Percentiles rank a stretch among this genome's conserved stretches.
Conservation (phyloP, 2,888 invertebrate genomes). For the Drosophila trichaetosa region DNA sequence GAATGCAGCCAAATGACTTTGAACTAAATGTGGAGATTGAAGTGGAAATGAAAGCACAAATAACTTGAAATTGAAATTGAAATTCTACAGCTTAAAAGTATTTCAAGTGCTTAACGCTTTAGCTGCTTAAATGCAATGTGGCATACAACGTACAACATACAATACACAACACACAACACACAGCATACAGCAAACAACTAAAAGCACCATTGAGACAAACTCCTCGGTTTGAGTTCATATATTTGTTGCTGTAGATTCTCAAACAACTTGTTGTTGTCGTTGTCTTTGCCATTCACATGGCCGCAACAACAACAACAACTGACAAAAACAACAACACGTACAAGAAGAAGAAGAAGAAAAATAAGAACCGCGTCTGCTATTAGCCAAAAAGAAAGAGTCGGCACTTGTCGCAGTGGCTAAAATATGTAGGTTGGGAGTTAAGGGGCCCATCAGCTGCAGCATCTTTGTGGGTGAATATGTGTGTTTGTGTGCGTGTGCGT, state of each 20-base stretch:
- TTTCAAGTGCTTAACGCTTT: constrained; percentile 5
- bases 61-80: neutral
- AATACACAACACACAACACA: neutral
- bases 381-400: constrained; percentile 46
- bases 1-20: constrained; percentile 15
- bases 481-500: neutral
- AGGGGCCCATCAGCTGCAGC: constrained; percentile 25
- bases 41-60: neutral
- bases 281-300: constrained; percentile 25
- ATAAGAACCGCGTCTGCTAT: constrained; percentile 29
- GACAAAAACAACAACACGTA: constrained; percentile 3
- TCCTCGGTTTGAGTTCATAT: constrained; percentile 26
- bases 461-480: neutral
- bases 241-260: constrained; percentile 23
- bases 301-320: constrained; percentile 10
- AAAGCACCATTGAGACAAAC: constrained; percentile 10
- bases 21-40: constrained; percentile 1
- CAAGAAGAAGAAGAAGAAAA: neutral
- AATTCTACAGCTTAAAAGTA: constrained; percentile 6
- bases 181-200: neutral
- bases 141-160: neutral
- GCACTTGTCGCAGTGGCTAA: constrained; percentile 52
- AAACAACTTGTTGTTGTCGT: constrained; percentile 42
- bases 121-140: constrained; percentile 13
- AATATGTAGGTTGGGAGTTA: constrained; percentile 29